phyloP scores from a whole-genome alignment of 2,113 vertebrate species.

The Oreotragus oreotragus region DNA sequence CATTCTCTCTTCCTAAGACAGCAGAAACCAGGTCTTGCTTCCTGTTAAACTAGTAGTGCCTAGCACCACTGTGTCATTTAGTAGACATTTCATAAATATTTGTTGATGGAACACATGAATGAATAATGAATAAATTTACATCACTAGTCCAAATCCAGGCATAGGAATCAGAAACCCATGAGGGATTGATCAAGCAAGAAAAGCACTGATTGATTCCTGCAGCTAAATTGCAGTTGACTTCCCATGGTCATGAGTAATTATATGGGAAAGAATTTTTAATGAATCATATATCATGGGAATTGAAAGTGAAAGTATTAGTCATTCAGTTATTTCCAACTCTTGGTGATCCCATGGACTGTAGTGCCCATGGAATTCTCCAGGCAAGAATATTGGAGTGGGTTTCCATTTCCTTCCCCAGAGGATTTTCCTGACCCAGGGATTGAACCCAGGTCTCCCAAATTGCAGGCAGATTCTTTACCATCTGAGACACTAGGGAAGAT shows the following conservation, averaged over 20 bases:
- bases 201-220: neutral
- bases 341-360: neutral
- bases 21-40: neutral
- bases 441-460: neutral
- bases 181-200: neutral
- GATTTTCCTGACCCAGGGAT: neutral
- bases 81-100: constrained; percentile 35
- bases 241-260: constrained; percentile 21
- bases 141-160: neutral
- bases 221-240: constrained; percentile 19
- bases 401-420: neutral
- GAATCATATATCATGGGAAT: neutral
- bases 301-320: neutral
- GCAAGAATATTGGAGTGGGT: neutral
- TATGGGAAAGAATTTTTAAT: constrained; percentile 19
- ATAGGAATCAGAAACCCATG: neutral
- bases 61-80: neutral
- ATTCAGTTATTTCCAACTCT: neutral
- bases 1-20: neutral
- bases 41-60: neutral
- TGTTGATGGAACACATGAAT: neutral
- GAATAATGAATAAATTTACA: neutral
- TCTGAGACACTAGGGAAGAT: neutral
- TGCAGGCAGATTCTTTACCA: neutral
- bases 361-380: neutral